Percentiles rank a stretch among this genome's conserved stretches.
phyloP scores from a whole-genome alignment of 2,113 vertebrate genomes.

The Epinephelus moara region DNA sequence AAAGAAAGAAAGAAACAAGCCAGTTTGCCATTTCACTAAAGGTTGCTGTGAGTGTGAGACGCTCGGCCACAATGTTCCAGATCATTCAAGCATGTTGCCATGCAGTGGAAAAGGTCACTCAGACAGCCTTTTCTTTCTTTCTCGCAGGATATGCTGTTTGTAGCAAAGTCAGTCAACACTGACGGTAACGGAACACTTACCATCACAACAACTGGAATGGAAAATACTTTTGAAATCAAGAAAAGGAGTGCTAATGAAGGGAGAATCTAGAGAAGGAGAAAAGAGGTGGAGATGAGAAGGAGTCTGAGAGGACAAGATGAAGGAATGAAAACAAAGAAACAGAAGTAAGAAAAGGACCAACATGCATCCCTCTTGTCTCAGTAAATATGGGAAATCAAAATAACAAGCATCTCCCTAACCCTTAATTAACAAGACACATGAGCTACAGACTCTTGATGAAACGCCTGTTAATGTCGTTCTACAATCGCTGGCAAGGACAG shows the following conservation, averaged over 20 bases:
- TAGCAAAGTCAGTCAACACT: slow-evolving; percentile 21
- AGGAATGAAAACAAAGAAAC: not conserved
- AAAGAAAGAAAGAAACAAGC: slow-evolving; percentile 12
- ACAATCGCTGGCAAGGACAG: slow-evolving; percentile 1
- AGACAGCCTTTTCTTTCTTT: slow-evolving; percentile 33
- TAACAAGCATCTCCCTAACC: not conserved
- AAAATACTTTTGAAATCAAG: slow-evolving; percentile 85
- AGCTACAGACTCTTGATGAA: slow-evolving; percentile 3
- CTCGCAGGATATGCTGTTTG: slow-evolving; percentile 8
- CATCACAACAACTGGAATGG: slow-evolving; percentile 74
- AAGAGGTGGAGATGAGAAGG: slow-evolving; percentile 1
- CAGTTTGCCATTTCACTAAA: slow-evolving; percentile 71
- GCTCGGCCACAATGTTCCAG: slow-evolving; percentile 60
- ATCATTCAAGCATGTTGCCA: slow-evolving; percentile 74
- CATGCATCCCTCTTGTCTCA: not conserved
- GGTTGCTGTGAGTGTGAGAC: slow-evolving; percentile 51
- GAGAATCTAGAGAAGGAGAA: slow-evolving; percentile 62
- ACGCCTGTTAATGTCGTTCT: slow-evolving; percentile 16
- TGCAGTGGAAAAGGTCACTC: slow-evolving; percentile 75
- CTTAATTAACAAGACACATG: not conserved
- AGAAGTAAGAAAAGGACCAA: slow-evolving; percentile 4
- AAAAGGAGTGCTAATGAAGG: slow-evolving; percentile 73
- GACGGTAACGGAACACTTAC: slow-evolving; percentile 71
- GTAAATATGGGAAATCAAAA: not conserved
- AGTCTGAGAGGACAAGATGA: slow-evolving; percentile 3